Evolutionary conservation across 35 echinoderm and acorn worm species (phyloP).

Genomic region (Ptychodera flava): DNA sequence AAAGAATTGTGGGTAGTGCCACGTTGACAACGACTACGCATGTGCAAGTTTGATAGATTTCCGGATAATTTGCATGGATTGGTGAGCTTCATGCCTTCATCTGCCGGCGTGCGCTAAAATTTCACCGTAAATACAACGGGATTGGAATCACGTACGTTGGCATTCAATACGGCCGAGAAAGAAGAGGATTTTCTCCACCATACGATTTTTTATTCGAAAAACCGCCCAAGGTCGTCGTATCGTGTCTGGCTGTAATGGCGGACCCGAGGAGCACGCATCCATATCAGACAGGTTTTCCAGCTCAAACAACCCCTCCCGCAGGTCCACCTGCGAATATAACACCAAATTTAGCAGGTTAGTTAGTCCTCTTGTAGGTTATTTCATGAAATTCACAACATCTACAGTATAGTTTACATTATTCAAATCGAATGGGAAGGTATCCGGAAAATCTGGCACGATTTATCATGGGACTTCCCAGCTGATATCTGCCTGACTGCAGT

Average conservation of each 20-base stretch:
- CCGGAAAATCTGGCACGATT: background rate
- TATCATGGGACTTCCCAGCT: background rate
- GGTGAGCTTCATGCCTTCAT: background rate
- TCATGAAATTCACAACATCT: background rate
- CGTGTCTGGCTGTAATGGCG: background rate
- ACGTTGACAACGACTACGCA: background rate
- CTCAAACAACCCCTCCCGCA: background rate
- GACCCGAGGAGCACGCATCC: background rate
- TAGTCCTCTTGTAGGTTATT: background rate
- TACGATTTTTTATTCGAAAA: background rate
- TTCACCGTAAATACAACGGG: background rate
- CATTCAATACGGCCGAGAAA: background rate
- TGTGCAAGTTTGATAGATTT: background rate
- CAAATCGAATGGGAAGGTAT: background rate
- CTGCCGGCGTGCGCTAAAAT: background rate
- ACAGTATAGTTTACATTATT: no score
- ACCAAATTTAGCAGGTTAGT: background rate
- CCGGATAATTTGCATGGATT: background rate
- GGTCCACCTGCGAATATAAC: background rate
- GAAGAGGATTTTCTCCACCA: background rate
- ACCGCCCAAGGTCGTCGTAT: background rate
- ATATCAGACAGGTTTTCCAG: background rate
- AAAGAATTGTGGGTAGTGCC: background rate
- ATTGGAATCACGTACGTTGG: background rate
- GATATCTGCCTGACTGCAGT: background rate